Base-by-base conservation (phyloP, 2,888 invertebrate genomes). In the Barypeithes pellucidus region DNA sequence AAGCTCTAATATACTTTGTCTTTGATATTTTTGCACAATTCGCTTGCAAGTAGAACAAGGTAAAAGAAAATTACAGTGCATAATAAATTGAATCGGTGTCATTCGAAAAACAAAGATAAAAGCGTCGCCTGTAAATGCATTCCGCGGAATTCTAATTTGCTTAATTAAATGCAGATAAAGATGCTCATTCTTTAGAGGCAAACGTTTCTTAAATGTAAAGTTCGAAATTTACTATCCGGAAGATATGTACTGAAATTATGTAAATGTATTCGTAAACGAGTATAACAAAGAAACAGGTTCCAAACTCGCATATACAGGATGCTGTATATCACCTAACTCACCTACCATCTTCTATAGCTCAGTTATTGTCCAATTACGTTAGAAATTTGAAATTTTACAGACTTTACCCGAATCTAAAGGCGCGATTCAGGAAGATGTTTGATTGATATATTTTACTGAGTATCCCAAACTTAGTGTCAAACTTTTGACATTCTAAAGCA, bases 61-160 rank as follows among this genome's bases (percentile, higher is more conserved):
- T 14, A 52, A 24, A 41, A 12, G 5, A 43, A 60, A 59, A 60
- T 60, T 60, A 60, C 43, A 43, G 60, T n/a, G 16, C 12, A 12
- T 18, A 41, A 60, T 60, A 60, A 41, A 60, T 43, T 60, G 20
- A 60, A 41, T 60, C 43, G 41, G 43, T 60, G 43, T 20, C 43
- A 41, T 39, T 22, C 20, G 20, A n/a, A 43, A 41, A 41, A 60
- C 29, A 52, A 52, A 24, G 39, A 43, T 43, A 60, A 41, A 41
- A n/a, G 41, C 36, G 41, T 22, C 14, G 22, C n/a, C 39, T 33
- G 16, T 20, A 59, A 36, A 16, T 36, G 43, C 39, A 60, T 41
- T 60, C 43, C 2, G n/a, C 9, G 43, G 14, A 20, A 22, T 41
- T 60, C 12, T 39, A 60, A 60, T 41, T 60, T 5, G 4, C 24